A percentile compares a stretch with the other conserved stretches of the same genome.
These are phyloP conservation scores for Rhinolophus ferrumequinum DNA, from an alignment of 2,113 vertebrate species.

Conservation along the genomic window DNA sequence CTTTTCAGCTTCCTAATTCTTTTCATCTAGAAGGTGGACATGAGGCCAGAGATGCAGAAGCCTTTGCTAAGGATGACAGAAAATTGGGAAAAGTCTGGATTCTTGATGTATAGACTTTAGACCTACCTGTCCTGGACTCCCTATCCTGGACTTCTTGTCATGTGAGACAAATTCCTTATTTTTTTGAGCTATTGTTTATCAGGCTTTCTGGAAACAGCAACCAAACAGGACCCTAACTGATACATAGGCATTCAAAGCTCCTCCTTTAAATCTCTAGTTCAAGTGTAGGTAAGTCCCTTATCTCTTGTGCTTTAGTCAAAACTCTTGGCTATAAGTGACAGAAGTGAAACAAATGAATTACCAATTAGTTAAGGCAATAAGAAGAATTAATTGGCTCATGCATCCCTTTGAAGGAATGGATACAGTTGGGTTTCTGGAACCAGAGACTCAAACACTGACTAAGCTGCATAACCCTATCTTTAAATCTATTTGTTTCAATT, in stretches of 20 bases:
- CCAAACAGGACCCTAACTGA: neutral
- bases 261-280: neutral
- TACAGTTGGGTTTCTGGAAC: neutral
- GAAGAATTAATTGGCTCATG: neutral
- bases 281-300: neutral
- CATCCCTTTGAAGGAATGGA: neutral
- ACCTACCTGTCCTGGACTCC: neutral
- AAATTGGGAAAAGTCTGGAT: neutral
- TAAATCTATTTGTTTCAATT: neutral
- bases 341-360: neutral
- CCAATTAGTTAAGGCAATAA: neutral
- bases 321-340: neutral
- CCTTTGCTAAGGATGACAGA: neutral
- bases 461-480: neutral
- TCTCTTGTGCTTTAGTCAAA: neutral
- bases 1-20: neutral
- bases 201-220: neutral
- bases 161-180: neutral
- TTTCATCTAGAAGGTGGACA: neutral
- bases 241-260: neutral
- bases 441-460: neutral
- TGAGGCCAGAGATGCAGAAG: neutral
- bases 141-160: neutral
- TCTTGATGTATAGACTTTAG: neutral
- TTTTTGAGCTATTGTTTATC: neutral